Evolutionary conservation across 2,797 vertebrate genomes (phyloP), one percentile per base, ranked within the genome.

Genomic region (Hypotaenidia okinawae): DNA sequence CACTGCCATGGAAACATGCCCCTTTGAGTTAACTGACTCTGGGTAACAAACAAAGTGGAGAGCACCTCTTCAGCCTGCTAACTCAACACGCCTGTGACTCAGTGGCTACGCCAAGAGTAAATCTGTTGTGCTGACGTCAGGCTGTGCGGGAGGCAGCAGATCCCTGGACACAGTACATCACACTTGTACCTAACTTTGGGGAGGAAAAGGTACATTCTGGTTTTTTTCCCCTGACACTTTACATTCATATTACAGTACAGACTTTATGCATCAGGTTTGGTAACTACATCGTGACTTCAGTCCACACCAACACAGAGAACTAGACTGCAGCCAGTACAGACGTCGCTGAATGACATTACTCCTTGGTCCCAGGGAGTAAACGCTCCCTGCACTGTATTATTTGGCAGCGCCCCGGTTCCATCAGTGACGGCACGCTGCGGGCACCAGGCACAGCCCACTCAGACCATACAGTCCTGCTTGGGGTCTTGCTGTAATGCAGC

Each of bases 211-310:
- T 37, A 39, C 28, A 16, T 59, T 30, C 8, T n/a, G 45, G 17
- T 17, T 10, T 3, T 7, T 9, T 62, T 62, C 28, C 90, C 62
- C 74, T 11, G 9, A 74, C 55, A 49, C 63, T 84, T 59, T 61
- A 91, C 85, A 94, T 94, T 97, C 85, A 61, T 70, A 21, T 24
- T 75, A 23, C 6, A 41, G 91, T 93, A 92, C 90, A 97, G 95
- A 89, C 89, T 43, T 89, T 37, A 57, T 62, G 75, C 32, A 24
- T 45, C 70, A 82, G 78, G 62, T 57, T 61, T 4, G 51, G 55
- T 81, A 73, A 39, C 57, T 5, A 33, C 41, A 27, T 80, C 90
- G 87, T 93, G 95, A 86, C 94, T 94, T 92, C 54, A 87, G 78
- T 35, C 51, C 93, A 43, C 54, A 41, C 55, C 70, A 88, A 87